These are phyloP conservation scores for Neodiprion lecontei DNA, from an alignment of 1,140 invertebrate species.

Conservation along the genomic window DNA sequence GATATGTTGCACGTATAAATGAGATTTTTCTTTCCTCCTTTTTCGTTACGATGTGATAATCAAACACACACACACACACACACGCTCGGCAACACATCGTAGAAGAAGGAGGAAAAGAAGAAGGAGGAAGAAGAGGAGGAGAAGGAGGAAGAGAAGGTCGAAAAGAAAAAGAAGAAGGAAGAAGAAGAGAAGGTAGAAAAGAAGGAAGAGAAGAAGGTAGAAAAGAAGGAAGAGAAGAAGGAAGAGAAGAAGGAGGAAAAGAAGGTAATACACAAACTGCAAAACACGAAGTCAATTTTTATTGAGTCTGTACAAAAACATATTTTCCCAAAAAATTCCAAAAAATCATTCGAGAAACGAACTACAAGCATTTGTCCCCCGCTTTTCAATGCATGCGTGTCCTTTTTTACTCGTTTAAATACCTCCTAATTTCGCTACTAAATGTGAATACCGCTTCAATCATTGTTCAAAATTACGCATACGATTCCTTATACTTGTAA, in stretches of 20 bases:
- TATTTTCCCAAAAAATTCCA: constrained; percentile 19
- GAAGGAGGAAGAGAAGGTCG: constrained; percentile 59
- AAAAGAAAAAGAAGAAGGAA: constrained; percentile 49
- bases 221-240: constrained; percentile 54
- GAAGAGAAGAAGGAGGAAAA: constrained; percentile 58
- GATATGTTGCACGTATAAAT: background rate
- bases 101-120: constrained; percentile 46
- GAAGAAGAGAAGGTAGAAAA: constrained; percentile 41
- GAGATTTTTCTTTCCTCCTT: background rate
- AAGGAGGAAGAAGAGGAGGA: constrained; percentile 44
- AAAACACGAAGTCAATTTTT: constrained; percentile 29
- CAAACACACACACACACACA: background rate
- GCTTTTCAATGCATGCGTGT: too few relatives aligned
- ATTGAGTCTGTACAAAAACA: too few relatives aligned
- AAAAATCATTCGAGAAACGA: constrained; percentile 1
- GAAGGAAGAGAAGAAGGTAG: constrained; percentile 34
- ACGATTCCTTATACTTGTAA: too few relatives aligned
- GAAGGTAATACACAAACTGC: constrained; percentile 43
- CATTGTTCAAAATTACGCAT: too few relatives aligned
- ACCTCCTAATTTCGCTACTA: too few relatives aligned
- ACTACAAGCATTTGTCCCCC: too few relatives aligned
- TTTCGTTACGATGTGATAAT: constrained; percentile 11
- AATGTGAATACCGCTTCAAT: too few relatives aligned
- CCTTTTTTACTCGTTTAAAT: too few relatives aligned
- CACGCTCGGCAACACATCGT: constrained; percentile 21